These are phyloP conservation scores for Tetranychus piercei DNA, from an alignment of 2,888 invertebrate genomes.

Conservation along the genomic window DNA sequence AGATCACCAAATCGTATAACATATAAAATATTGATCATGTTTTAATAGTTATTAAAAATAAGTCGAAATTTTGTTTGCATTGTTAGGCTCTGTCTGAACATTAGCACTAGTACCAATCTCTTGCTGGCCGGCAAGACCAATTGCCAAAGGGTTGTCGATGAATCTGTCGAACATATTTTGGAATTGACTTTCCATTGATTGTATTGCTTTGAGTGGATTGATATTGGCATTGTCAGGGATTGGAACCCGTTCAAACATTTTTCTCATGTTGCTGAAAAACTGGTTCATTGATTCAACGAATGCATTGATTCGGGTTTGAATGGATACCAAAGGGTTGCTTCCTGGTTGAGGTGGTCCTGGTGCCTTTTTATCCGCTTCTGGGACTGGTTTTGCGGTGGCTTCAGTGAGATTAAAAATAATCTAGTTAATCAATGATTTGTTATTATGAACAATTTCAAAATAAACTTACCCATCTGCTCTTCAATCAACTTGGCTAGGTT, in stretches of 20 bases:
- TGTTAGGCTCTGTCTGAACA: too few species aligned
- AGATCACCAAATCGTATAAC: too few species aligned
- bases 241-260: not conserved
- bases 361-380: not conserved
- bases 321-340: not conserved
- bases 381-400: not conserved
- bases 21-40: too few species aligned
- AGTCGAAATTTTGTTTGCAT: too few species aligned
- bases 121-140: too few species aligned
- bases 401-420: not conserved
- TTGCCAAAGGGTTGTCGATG: not conserved
- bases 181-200: not conserved
- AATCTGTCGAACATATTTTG: not conserved
- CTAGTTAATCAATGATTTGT: not conserved
- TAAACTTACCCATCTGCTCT: not conserved
- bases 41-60: too few species aligned
- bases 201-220: not conserved
- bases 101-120: too few species aligned
- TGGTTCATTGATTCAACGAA: not conserved
- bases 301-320: not conserved
- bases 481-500: not conserved
- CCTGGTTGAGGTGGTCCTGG: not conserved
- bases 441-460: not conserved
- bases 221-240: not conserved
- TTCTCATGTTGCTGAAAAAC: not conserved